Percentiles rank a stretch among this genome's conserved stretches.
These are phyloP conservation scores for Xiphophorus couchianus DNA, from an alignment of 2,113 vertebrate species.

Conservation along the genomic window DNA sequence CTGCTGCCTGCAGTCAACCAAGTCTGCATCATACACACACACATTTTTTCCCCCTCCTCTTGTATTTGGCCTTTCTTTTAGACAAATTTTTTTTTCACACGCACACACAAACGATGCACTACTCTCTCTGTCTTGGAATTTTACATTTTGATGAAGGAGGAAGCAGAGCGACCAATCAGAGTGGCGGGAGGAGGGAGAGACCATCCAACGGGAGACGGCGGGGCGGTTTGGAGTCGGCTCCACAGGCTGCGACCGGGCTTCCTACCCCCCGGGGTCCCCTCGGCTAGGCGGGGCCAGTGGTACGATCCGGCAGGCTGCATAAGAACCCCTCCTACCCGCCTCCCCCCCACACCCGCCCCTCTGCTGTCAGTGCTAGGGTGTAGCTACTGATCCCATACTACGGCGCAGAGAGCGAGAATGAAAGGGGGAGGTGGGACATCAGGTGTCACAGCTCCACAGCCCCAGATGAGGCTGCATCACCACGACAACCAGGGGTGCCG, in stretches of 20 bases:
- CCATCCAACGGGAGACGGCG: conserved; percentile 62
- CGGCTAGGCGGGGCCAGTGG: conserved; percentile 44
- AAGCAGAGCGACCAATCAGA: conserved; percentile 69
- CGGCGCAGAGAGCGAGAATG: conserved; percentile 64
- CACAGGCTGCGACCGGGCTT: neutral
- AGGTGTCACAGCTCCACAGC: conserved; percentile 71
- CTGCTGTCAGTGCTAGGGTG: conserved; percentile 77
- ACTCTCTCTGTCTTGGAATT: conserved; percentile 80
- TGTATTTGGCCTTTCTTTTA: conserved; percentile 48
- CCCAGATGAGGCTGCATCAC: conserved; percentile 69
- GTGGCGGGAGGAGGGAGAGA: conserved; percentile 56
- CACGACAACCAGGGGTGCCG: conserved; percentile 66
- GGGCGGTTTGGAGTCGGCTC: conserved; percentile 48
- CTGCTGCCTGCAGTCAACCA: conserved; percentile 39
- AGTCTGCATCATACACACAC: conserved; percentile 51
- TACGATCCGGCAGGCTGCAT: conserved; percentile 62
- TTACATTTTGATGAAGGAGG: conserved; percentile 81
- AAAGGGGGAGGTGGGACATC: conserved; percentile 65
- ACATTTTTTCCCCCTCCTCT: conserved; percentile 48
- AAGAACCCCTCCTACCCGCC: conserved; percentile 74
- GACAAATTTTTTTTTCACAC: conserved; percentile 27
- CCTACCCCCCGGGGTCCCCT: conserved; percentile 46
- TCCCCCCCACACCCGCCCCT: conserved; percentile 61
- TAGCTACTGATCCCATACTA: conserved; percentile 75
- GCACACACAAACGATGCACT: conserved; percentile 62